phyloP scores from a whole-genome alignment of 2,888 invertebrate species.

The Sarcophaga caerulescens region DNA sequence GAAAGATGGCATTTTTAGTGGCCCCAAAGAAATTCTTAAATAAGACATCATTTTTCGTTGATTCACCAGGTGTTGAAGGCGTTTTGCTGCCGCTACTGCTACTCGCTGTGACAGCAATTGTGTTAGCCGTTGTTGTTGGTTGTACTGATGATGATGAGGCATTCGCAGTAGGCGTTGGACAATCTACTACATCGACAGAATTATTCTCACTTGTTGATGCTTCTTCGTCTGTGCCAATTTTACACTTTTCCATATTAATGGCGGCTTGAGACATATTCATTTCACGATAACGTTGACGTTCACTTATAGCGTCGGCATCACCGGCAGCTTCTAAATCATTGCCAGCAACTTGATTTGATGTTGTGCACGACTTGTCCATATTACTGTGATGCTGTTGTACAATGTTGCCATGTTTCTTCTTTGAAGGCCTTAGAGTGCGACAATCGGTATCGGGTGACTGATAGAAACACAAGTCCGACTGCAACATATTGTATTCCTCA shows the following conservation, averaged over 20 bases:
- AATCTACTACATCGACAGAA: slow-evolving; percentile 63
- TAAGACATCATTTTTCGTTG: slow-evolving; percentile 79
- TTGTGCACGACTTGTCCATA: slow-evolving; percentile 54
- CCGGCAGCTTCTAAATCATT: slow-evolving; percentile 7
- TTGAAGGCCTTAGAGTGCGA: slow-evolving; percentile 77
- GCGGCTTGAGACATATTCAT: slow-evolving; percentile 78
- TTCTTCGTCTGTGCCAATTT: slow-evolving; percentile 45
- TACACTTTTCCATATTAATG: slow-evolving; percentile 72
- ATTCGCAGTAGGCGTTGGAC: slow-evolving; percentile 55
- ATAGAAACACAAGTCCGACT: slow-evolving; percentile 80
- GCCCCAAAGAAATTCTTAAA: slow-evolving; percentile 81
- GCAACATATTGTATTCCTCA: slow-evolving; percentile 80
- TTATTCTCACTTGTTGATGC: slow-evolving; percentile 9
- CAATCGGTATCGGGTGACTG: slow-evolving; percentile 79
- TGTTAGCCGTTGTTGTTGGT: not conserved
- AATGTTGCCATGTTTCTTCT: slow-evolving; percentile 73
- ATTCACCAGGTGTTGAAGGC: slow-evolving; percentile 70
- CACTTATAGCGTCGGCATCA: slow-evolving; percentile 67
- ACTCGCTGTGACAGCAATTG: slow-evolving; percentile 59
- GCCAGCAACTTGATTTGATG: slow-evolving; percentile 68
- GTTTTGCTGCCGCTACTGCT: slow-evolving; percentile 67
- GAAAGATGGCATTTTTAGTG: slow-evolving; percentile 81
- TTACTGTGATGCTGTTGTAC: slow-evolving; percentile 68
- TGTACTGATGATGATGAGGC: not conserved
- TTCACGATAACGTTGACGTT: slow-evolving; percentile 74